Percentiles rank a stretch among this genome's conserved stretches.
phyloP scores from a whole-genome alignment of 2,888 invertebrate genomes.

The Monoplex corrugatus region DNA sequence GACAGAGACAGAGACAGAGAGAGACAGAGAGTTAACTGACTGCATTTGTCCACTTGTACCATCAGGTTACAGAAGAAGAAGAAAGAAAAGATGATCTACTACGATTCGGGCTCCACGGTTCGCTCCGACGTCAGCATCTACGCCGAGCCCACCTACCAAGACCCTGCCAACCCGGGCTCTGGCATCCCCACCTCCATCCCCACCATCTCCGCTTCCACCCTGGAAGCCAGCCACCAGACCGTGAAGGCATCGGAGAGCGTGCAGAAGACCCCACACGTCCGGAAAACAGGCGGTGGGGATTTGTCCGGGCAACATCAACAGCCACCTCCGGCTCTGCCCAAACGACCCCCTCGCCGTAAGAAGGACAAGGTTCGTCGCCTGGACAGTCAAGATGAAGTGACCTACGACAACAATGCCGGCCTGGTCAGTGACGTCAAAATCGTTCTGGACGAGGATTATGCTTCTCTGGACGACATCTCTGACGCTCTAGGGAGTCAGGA shows the following conservation, averaged over 20 bases:
- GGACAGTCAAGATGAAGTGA: slow-evolving; percentile 29
- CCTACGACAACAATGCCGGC: slow-evolving; percentile 40
- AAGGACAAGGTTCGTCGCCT: slow-evolving; percentile 33
- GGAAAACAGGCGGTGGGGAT: background rate
- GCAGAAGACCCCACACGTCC: background rate
- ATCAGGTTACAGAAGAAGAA: slow-evolving; percentile 35
- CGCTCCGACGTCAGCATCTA: slow-evolving; percentile 29
- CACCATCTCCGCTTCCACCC: background rate
- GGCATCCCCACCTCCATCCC: slow-evolving; percentile 26
- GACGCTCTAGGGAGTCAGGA: slow-evolving; percentile 12
- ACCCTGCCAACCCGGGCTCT: slow-evolving; percentile 29
- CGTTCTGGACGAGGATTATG: slow-evolving; percentile 20
- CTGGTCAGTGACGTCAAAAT: background rate
- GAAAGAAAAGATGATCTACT: background rate
- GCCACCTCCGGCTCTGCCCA: slow-evolving; percentile 29
- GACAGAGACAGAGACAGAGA: too few relatives aligned
- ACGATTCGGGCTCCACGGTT: slow-evolving; percentile 23
- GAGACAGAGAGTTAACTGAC: too few relatives aligned
- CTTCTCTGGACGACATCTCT: slow-evolving; percentile 38
- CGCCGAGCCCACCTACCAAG: slow-evolving; percentile 17
- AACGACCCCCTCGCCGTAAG: slow-evolving; percentile 19
- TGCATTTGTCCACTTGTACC: too few relatives aligned
- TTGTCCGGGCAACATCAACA: background rate
- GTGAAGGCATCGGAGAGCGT: background rate
- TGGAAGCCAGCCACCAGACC: background rate